Evolutionary conservation across 1,140 invertebrate genomes (phyloP), one percentile per base, ranked within the genome.

Genomic region (Eupristina koningsbergeri): DNA sequence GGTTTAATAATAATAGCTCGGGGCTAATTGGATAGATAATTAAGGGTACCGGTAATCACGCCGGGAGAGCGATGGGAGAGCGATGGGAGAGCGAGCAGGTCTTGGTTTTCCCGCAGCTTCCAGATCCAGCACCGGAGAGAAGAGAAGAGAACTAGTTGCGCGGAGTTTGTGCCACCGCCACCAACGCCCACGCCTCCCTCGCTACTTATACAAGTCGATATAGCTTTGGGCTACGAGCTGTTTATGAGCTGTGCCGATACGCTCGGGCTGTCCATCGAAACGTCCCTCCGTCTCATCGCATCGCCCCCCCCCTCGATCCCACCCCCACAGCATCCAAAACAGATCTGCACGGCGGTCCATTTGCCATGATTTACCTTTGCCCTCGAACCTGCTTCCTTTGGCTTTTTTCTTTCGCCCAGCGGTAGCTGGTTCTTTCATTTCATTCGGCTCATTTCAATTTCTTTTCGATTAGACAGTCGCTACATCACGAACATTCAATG

Each of bases 11-110:
- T 92, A 93, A 93, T 92, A 92, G 89, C 92, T 92, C 85, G 81
- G 85, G 91, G 92, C 91, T 93, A 93, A 92, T 92, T 92, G 91
- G 90, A 92, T 92, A 91, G 91, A 93, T 92, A 91, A 93, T 92
- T 93, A 92, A 92, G 91, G 92, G 91, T 92, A 90, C 92, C 90
- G 90, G 91, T 92, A 93, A 92, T 92, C 92, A 92, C 89, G 86
- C 84, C 86, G 89, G 88, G n/a, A n/a, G n/a, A n/a, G n/a, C n/a
- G n/a, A n/a, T n/a, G n/a, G n/a, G n/a, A 89, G 89, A 13, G 90
- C 89, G 91, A 83, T 86, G 86, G 86, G 88, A 29, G 75, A 39
- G 41, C 34, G 39, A 9, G 2, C 41, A 19, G 47, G 39, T 73
- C 63, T 64, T 36, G 67, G 9, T 50, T 8, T 50, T 50, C 9